phyloP scores from a whole-genome alignment of 1,140 invertebrate species.

The Heliothis virescens region DNA sequence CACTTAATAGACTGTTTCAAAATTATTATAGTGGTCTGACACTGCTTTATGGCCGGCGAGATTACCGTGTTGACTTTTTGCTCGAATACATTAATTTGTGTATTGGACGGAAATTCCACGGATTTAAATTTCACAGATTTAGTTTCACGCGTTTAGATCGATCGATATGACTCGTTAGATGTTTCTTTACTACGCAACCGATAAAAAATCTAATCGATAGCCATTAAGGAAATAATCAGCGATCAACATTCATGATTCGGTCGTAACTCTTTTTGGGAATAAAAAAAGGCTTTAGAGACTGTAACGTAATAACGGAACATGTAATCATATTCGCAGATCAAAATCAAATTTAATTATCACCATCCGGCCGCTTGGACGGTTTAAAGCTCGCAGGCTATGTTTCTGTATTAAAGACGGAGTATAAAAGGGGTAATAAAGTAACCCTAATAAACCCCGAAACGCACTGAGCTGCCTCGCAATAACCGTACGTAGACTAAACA shows the following conservation, averaged over 20 bases:
- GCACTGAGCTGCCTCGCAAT: conserved; percentile 75
- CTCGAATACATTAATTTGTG: conserved; percentile 64
- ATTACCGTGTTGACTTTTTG: conserved; percentile 75
- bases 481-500: conserved; percentile 82
- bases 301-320: conserved; percentile 65
- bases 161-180: conserved; percentile 39
- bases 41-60: conserved; percentile 76
- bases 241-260: conserved; percentile 62
- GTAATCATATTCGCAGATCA: conserved; percentile 74
- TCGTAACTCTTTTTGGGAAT: conserved; percentile 57
- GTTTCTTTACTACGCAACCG: conserved; percentile 40
- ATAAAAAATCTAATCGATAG: conserved; percentile 61
- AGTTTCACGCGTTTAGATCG: conserved; percentile 40
- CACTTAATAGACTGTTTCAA: conserved; percentile 84
- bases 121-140: conserved; percentile 44
- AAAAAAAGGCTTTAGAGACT: conserved; percentile 65
- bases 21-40: conserved; percentile 81
- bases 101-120: conserved; percentile 57
- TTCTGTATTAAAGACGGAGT: conserved; percentile 65
- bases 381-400: conserved; percentile 65
- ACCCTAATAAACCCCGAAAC: conserved; percentile 80
- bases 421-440: conserved; percentile 78
- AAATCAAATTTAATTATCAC: conserved; percentile 76
- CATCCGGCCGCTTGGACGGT: conserved; percentile 63
- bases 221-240: conserved; percentile 66